Conservation (phyloP, 2,888 invertebrate species). For the Diploptera punctata region DNA sequence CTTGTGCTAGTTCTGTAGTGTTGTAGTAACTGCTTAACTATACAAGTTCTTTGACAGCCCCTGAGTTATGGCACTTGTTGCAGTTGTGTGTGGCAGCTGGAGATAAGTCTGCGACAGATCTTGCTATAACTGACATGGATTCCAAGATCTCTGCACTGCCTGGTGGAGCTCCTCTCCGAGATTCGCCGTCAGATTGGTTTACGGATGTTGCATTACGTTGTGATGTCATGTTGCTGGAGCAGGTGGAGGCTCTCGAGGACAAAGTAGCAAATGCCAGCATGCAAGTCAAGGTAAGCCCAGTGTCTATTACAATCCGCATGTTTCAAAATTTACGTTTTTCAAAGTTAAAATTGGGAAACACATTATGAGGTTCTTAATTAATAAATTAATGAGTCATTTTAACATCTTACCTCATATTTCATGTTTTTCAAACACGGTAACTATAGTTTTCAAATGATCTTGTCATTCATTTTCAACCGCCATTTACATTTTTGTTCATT, state of each 20-base stretch:
- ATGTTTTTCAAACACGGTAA: too few species aligned
- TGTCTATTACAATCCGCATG: too few species aligned
- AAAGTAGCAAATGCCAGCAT: constrained; percentile 87
- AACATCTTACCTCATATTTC: too few species aligned
- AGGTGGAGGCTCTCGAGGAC: constrained; percentile 88
- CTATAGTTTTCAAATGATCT: too few species aligned
- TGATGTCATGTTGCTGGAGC: constrained; percentile 78
- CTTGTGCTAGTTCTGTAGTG: not conserved
- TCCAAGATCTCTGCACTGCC: constrained; percentile 44
- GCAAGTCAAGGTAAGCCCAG: constrained; percentile 81
- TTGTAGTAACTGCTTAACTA: not conserved
- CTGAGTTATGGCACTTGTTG: not conserved
- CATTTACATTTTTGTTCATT: too few species aligned
- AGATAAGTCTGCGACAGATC: constrained; percentile 62
- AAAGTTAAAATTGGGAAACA: too few species aligned
- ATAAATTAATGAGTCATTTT: too few species aligned
- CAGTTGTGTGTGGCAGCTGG: constrained; percentile 64
- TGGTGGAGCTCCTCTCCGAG: constrained; percentile 58
- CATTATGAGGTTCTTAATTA: too few species aligned
- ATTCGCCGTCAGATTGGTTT: constrained; percentile 62
- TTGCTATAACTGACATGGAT: constrained; percentile 55
- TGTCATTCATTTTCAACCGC: too few species aligned
- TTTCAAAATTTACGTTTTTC: too few species aligned
- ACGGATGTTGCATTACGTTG: constrained; percentile 77
- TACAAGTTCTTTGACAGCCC: too few species aligned